phyloP scores from a whole-genome alignment of 2,888 invertebrate genomes.

The Barypeithes pellucidus region DNA sequence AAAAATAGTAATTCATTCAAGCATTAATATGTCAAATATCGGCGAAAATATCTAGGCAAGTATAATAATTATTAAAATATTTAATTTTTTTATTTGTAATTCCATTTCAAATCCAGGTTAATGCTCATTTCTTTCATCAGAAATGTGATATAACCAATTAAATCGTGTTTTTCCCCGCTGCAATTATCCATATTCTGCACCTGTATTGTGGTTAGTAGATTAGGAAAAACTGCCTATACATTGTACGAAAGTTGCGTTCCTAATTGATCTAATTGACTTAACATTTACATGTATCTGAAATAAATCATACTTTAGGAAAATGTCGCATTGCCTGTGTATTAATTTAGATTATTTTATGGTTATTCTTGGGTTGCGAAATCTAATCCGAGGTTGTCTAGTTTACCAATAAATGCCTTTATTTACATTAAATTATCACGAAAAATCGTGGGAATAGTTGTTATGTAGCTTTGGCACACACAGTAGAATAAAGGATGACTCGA shows the following conservation, averaged over 20 bases:
- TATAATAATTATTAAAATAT: background rate
- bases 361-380: slow-evolving; percentile 43
- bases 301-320: slow-evolving; percentile 53
- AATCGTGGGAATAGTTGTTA: slow-evolving; percentile 34
- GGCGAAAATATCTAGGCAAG: too few species aligned
- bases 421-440: slow-evolving; percentile 42
- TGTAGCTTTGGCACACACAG: background rate
- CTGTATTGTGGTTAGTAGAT: slow-evolving; percentile 36
- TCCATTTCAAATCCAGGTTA: slow-evolving; percentile 8
- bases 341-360: slow-evolving; percentile 49
- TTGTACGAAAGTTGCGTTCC: slow-evolving; percentile 33
- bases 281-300: slow-evolving; percentile 47
- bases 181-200: slow-evolving; percentile 28
- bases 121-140: slow-evolving; percentile 2
- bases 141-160: slow-evolving; percentile 24
- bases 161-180: slow-evolving; percentile 6
- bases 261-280: slow-evolving; percentile 53
- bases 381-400: slow-evolving; percentile 46
- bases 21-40: too few species aligned
- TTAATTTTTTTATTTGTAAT: background rate
- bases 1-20: too few species aligned
- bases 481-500: too few species aligned
- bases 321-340: slow-evolving; percentile 46
- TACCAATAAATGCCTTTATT: slow-evolving; percentile 44
- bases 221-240: slow-evolving; percentile 26